A percentile compares a stretch with the other conserved stretches of the same genome.
Evolutionary conservation across 92 coral and sea anemone species (phyloP).

Genomic region (Phenganax subtilis): DNA sequence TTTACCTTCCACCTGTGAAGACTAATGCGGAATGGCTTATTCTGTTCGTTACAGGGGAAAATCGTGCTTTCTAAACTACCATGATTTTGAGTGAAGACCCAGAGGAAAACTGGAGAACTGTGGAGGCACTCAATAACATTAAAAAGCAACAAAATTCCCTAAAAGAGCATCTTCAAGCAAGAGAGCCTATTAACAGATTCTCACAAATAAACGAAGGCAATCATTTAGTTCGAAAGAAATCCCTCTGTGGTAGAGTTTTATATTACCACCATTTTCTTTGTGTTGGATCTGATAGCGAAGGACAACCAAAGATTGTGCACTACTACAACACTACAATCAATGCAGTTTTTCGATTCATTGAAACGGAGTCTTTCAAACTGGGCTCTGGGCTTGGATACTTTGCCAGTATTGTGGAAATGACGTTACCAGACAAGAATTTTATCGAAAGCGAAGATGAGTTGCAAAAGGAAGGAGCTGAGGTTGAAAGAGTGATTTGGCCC

Average conservation of each 20-base stretch:
- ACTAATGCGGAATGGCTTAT: too few species aligned
- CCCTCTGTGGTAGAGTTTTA: neutral
- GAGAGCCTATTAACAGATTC: constrained; percentile 24
- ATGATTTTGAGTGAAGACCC: too few species aligned
- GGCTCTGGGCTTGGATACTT: constrained; percentile 14
- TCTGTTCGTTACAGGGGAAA: too few species aligned
- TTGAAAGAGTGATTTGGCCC: constrained; percentile 46
- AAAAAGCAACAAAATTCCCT: neutral
- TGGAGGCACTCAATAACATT: too few species aligned
- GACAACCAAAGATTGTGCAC: constrained; percentile 25
- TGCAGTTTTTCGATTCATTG: neutral
- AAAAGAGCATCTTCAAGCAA: constrained; percentile 3
- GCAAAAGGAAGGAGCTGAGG: constrained; percentile 35
- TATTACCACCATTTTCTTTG: constrained; percentile 42
- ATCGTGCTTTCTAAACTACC: too few species aligned
- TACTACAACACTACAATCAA: constrained; percentile 16
- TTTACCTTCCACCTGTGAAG: too few species aligned
- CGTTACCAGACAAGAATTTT: constrained; percentile 30
- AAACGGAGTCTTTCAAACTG: neutral
- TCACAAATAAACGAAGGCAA: constrained; percentile 21
- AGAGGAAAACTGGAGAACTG: too few species aligned
- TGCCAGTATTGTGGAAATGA: constrained; percentile 8
- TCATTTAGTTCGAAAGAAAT: neutral
- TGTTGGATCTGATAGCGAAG: constrained; percentile 18
- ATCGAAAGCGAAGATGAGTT: constrained; percentile 29